Evolutionary conservation across 2,888 invertebrate genomes (phyloP), one percentile per base, ranked within the genome.

Genomic region (Myopa tessellatipennis): DNA sequence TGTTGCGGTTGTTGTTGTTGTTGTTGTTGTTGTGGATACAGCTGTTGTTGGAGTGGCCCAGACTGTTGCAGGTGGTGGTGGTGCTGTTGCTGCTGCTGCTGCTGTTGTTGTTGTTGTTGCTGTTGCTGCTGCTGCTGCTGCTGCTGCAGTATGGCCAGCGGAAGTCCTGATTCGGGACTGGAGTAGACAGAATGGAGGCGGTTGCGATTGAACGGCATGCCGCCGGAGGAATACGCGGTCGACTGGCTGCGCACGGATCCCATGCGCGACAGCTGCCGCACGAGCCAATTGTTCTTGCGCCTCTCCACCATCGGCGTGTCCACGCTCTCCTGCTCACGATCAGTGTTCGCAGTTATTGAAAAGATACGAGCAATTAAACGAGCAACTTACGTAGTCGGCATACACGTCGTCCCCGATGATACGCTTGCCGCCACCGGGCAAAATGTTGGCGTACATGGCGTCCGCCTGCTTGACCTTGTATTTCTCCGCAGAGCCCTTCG

Each of bases 281-380:
- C 95, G 83, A 96, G 94, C 96, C 96, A 96, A 58, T 87, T 88
- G 88, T 95, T 96, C 88, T 96, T 96, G 58, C 96, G 91, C 75
- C 95, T 90, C 87, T 96, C 95, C 26, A 95, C 95, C 85, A 96
- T 91, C 10, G 96, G 96, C 0, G 96, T 96, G 85, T 96, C 96
- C 0, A 96, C 96, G 86, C 96, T 96, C 90, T 96, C 96, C 96
- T 96, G 88, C n/a, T 16, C 55, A n/a, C 10, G 16, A 14, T 4
- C 5, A 5, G n/a, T n/a, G 45, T 45, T 45, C 7, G 45, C 6
- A 0, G 6, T 10, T 6, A 45, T 45, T 45, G 6, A 10, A 10
- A 8, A 6, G 45, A 45, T 45, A 45, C 26, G 26, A 26, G 26
- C 26, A 26, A 45, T 8, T 45, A 10, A 10, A 10, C 45, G 45